Percentiles rank a stretch among this genome's conserved stretches.
Conservation (phyloP, 2,113 vertebrate species). For the Forbesichthys agassizii region DNA sequence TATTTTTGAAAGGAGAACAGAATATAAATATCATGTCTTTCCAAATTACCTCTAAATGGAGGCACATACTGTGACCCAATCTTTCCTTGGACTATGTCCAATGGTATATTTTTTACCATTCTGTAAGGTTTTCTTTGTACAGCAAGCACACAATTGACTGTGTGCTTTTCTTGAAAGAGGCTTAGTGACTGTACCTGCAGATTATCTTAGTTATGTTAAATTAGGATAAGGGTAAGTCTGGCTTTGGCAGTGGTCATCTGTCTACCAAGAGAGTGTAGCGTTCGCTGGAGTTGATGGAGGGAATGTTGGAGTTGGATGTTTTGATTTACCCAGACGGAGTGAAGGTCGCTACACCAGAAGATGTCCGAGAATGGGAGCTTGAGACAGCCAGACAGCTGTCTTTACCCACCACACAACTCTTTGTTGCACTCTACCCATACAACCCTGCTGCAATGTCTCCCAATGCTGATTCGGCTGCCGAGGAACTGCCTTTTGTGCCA, state of each 20-base stretch:
- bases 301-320: conserved; percentile 66
- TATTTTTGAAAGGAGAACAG: too few relatives aligned
- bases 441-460: conserved; percentile 94
- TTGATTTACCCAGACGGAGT: conserved; percentile 71
- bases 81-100: background rate
- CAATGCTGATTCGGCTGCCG: conserved; percentile 88
- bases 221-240: conserved; percentile 56
- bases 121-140: conserved; percentile 2
- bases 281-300: conserved; percentile 51
- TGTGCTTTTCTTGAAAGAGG: conserved; percentile 68
- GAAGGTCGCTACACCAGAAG: conserved; percentile 62
- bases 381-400: conserved; percentile 58
- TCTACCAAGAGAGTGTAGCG: conserved; percentile 36
- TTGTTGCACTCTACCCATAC: conserved; percentile 95
- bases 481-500: conserved; percentile 91
- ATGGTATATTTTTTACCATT: background rate
- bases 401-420: conserved; percentile 74
- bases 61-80: background rate
- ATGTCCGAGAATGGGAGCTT: conserved; percentile 57
- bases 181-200: conserved; percentile 60
- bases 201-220: conserved; percentile 68
- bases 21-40: background rate
- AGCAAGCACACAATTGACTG: conserved; percentile 37
- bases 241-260: conserved; percentile 56
- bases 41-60: background rate